phyloP scores from a whole-genome alignment of 1,140 invertebrate genomes.

The Hyphantria cunea region DNA sequence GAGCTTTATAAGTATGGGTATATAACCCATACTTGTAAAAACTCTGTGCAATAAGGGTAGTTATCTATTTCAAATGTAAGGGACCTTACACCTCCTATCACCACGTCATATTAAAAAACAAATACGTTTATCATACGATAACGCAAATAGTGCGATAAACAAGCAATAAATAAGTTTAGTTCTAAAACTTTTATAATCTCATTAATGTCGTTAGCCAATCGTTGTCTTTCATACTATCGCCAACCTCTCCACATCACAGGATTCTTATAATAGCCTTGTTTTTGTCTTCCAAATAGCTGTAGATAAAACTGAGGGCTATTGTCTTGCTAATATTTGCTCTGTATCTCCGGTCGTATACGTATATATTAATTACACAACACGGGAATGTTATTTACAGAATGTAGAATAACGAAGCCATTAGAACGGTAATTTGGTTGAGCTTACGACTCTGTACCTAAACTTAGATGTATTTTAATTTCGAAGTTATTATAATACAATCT shows the following conservation, averaged over 20 bases:
- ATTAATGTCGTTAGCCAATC: conserved; percentile 50
- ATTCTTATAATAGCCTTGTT: conserved; percentile 56
- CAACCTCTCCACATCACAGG: conserved; percentile 34
- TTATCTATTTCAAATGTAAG: too few species aligned
- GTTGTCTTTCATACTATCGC: conserved; percentile 45
- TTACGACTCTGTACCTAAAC: conserved; percentile 1
- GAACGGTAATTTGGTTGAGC: conserved; percentile 4
- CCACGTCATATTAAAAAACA: too few species aligned
- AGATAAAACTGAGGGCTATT: too few species aligned
- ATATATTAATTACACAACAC: conserved; percentile 21
- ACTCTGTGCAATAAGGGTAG: too few species aligned
- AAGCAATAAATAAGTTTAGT: conserved; percentile 31
- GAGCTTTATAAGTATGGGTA: too few species aligned
- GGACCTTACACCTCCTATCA: too few species aligned
- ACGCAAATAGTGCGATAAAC: conserved; percentile 28
- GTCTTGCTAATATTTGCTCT: conserved; percentile 31
- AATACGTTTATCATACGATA: conserved; percentile 9
- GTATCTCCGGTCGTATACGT: conserved; percentile 21
- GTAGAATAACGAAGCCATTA: conserved; percentile 20
- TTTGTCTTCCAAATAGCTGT: conserved; percentile 43
- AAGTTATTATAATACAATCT: background rate
- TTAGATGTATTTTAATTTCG: conserved; percentile 2
- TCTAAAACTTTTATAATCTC: conserved; percentile 60
- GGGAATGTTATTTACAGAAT: conserved; percentile 11
- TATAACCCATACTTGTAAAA: too few species aligned